phyloP scores from a whole-genome alignment of 2,797 vertebrate species.

The Leptoclinus maculatus region DNA sequence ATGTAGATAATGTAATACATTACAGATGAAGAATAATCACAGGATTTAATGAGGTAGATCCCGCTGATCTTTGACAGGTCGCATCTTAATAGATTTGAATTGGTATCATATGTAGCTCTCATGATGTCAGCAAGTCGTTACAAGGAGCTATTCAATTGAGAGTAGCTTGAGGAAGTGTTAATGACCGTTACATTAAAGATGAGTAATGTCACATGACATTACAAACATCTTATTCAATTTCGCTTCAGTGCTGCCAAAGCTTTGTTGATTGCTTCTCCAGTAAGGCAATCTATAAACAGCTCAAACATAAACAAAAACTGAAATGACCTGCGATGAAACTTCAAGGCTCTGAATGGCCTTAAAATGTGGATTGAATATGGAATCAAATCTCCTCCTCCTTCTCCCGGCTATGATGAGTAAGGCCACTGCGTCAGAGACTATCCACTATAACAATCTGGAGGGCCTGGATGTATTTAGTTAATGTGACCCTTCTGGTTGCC shows the following conservation, averaged over 20 bases:
- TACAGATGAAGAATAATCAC: not conserved
- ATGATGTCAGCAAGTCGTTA: not conserved
- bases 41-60: constrained; percentile 5
- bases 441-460: not conserved
- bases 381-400: not conserved
- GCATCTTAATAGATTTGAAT: not conserved
- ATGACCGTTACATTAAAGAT: not conserved
- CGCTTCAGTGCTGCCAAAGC: not conserved
- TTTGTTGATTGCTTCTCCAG: not conserved
- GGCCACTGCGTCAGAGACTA: not conserved
- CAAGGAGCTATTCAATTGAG: not conserved
- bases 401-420: constrained; percentile 3
- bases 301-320: not conserved
- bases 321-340: not conserved
- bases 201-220: constrained; percentile 4
- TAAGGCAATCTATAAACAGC: not conserved
- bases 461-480: constrained; percentile 14
- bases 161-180: not conserved
- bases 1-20: not conserved
- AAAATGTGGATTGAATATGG: not conserved
- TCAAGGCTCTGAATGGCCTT: not conserved
- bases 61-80: not conserved
- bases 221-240: constrained; percentile 10
- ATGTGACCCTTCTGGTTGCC: constrained; percentile 42
- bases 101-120: not conserved